phyloP scores from a whole-genome alignment of 2,888 invertebrate genomes.

The Zhuqinia jingwanae region DNA sequence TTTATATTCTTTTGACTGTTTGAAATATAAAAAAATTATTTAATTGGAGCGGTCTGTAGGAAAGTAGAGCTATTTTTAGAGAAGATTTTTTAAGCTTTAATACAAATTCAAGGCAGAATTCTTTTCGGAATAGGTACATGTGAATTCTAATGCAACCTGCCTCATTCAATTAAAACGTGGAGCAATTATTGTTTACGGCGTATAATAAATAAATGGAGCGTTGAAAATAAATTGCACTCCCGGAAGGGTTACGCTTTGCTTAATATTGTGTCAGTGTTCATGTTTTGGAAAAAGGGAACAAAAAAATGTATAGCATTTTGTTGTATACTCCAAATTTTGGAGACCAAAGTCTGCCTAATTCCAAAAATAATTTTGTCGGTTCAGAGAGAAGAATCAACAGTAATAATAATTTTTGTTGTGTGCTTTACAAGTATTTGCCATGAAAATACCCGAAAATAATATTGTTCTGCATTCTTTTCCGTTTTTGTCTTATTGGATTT shows the following conservation, averaged over 20 bases:
- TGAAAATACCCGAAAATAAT: no score
- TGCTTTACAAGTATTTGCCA: not conserved
- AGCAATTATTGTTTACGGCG: constrained; percentile 28
- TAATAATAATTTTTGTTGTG: not conserved
- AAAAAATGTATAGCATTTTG: no score
- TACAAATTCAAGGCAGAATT: not conserved
- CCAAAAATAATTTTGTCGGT: not conserved
- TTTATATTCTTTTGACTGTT: not conserved
- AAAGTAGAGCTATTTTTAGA: not conserved
- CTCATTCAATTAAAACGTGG: constrained; percentile 21
- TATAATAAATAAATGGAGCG: constrained; percentile 59
- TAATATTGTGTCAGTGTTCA: constrained; percentile 1
- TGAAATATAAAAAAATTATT: not conserved
- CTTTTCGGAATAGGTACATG: no score
- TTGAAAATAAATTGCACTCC: constrained; percentile 53
- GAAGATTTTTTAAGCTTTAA: not conserved
- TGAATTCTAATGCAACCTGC: not conserved
- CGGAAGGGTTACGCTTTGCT: constrained; percentile 20
- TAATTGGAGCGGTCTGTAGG: not conserved
- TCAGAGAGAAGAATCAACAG: no score
- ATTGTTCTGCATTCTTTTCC: constrained; percentile 1
- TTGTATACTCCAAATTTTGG: no score
- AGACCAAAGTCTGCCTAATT: not conserved
- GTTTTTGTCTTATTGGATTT: not conserved
- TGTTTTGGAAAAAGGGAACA: not conserved